Conservation (phyloP, 2,888 invertebrate genomes). For the Prosopocoilus inquinatus region DNA sequence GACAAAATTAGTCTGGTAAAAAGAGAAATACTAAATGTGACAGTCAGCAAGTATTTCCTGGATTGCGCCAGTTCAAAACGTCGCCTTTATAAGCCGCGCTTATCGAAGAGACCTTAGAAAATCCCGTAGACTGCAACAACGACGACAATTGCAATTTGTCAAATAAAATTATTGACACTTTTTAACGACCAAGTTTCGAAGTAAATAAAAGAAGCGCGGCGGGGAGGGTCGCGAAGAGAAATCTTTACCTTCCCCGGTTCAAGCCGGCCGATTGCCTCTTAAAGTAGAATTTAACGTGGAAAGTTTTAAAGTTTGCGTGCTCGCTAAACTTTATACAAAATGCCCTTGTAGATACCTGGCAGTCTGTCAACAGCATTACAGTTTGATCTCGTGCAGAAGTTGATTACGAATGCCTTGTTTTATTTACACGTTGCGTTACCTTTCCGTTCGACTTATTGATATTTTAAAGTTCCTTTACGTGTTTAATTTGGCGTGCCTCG, state of each 20-base stretch:
- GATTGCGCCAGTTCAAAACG: too few species aligned
- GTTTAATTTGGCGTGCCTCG: too few species aligned
- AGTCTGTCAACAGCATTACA: conserved; percentile 33
- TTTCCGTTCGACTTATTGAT: too few species aligned
- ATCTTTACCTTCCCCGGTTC: conserved; percentile 22
- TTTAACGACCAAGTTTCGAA: conserved; percentile 17
- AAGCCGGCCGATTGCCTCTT: conserved; percentile 42
- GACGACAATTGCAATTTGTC: conserved; percentile 15
- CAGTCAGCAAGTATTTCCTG: too few species aligned
- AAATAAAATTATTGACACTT: conserved; percentile 21
- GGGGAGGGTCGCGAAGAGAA: conserved; percentile 6
- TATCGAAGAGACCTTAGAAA: too few species aligned
- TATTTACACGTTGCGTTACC: too few species aligned
- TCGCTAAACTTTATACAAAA: conserved; percentile 37
- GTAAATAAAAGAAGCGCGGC: conserved; percentile 21
- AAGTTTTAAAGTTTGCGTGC: conserved; percentile 38
- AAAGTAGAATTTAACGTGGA: conserved; percentile 48
- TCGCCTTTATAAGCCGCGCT: too few species aligned
- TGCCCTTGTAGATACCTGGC: conserved; percentile 29
- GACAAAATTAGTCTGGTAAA: too few species aligned
- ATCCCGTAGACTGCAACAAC: background rate
- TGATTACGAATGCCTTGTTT: too few species aligned
- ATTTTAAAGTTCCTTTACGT: too few species aligned
- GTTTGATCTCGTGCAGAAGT: conserved; percentile 26
- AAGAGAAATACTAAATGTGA: too few species aligned